A percentile compares a stretch with the other conserved stretches of the same genome.
These are phyloP conservation scores for Drosophila anomelani DNA, from an alignment of 2,888 invertebrate species.

Conservation along the genomic window DNA sequence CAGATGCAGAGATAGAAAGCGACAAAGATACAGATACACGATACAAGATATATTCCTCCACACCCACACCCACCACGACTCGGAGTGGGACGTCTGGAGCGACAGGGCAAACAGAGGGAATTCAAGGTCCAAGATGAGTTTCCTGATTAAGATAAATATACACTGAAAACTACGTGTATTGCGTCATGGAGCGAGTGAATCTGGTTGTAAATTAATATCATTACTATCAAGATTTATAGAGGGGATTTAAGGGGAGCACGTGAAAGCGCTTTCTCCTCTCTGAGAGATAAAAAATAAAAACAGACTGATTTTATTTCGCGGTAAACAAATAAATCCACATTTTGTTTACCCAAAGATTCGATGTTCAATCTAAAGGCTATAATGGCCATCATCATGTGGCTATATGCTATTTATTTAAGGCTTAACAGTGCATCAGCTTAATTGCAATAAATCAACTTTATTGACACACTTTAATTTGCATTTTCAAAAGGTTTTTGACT, in stretches of 20 bases:
- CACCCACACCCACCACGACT: not conserved
- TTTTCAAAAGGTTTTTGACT: conserved; percentile 34
- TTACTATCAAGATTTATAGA: conserved; percentile 14
- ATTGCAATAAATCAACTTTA: conserved; percentile 25
- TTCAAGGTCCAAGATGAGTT: conserved; percentile 51
- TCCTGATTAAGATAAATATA: conserved; percentile 65
- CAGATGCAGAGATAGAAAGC: conserved; percentile 21
- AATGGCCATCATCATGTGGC: conserved; percentile 2
- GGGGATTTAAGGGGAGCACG: not conserved
- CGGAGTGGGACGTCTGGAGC: conserved; percentile 13
- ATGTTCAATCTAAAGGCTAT: conserved; percentile 4
- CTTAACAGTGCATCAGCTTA: conserved; percentile 21
- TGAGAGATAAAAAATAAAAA: not conserved
- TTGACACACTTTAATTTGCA: conserved; percentile 9
- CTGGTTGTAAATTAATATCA: conserved; percentile 14
- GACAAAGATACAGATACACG: conserved; percentile 53
- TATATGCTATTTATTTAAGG: conserved; percentile 19
- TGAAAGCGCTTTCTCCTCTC: conserved; percentile 5
- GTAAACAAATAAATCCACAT: conserved; percentile 16
- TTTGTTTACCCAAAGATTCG: conserved; percentile 22
- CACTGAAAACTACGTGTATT: conserved; percentile 32
- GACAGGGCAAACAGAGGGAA: conserved; percentile 38
- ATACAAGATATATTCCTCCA: conserved; percentile 40
- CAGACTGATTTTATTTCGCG: not conserved
- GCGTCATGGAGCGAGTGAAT: conserved; percentile 17